phyloP scores from a whole-genome alignment of 2,888 invertebrate genomes.

The Parnassius apollo region DNA sequence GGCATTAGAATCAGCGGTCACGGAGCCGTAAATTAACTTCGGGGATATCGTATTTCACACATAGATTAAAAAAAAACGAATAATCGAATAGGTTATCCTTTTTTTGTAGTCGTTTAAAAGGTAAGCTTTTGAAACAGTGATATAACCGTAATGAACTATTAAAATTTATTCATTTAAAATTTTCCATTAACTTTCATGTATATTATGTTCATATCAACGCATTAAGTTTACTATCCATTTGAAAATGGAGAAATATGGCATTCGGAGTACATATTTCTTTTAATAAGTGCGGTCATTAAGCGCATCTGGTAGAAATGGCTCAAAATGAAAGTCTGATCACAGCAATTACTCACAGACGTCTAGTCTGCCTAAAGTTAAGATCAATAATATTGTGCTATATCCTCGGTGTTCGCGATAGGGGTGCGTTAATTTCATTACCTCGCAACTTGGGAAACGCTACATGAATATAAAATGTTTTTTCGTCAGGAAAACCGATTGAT shows the following conservation, averaged over 20 bases:
- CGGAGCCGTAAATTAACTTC: no score
- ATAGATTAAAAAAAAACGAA: no score
- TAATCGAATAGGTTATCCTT: no score
- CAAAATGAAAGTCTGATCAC: slow-evolving; percentile 12
- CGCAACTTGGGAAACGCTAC: slow-evolving; percentile 17
- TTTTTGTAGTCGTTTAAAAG: no score
- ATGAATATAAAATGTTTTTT: slow-evolving; percentile 26
- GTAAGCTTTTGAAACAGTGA: no score
- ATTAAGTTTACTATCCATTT: slow-evolving; percentile 2
- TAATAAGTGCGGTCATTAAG: slow-evolving; percentile 12
- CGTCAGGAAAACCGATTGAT: slow-evolving; percentile 14
- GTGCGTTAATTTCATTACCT: slow-evolving; percentile 22
- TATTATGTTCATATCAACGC: no score
- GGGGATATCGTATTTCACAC: no score
- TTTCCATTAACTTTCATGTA: no score
- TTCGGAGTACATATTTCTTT: slow-evolving; percentile 11
- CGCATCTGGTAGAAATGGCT: slow-evolving; percentile 14
- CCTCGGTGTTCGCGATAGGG: slow-evolving; percentile 12
- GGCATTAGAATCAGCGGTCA: no score
- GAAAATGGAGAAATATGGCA: slow-evolving; percentile 18
- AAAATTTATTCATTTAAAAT: no score
- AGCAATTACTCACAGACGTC: slow-evolving; percentile 21
- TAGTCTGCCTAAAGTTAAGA: slow-evolving; percentile 12
- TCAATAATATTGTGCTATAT: slow-evolving; percentile 8
- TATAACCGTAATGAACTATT: no score